A percentile compares a stretch with the other conserved stretches of the same genome.
phyloP scores from a whole-genome alignment of 2,113 vertebrate species.

The Malurus elegans region DNA sequence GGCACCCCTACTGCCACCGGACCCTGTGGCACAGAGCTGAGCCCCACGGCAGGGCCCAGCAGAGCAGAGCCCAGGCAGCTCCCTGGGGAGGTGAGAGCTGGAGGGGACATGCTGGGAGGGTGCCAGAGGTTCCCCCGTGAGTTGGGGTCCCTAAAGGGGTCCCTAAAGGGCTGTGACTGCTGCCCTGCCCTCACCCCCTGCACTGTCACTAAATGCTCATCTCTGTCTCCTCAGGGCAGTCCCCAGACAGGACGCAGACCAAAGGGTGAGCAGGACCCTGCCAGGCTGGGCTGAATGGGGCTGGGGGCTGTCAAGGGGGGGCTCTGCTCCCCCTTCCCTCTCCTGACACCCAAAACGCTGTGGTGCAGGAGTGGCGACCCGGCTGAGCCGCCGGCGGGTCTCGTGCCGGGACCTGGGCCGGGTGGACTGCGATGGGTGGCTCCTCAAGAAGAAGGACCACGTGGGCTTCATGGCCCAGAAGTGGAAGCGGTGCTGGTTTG shows the following conservation, averaged over 20 bases:
- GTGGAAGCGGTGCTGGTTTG: constrained; percentile 95
- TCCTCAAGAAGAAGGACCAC: constrained; percentile 89
- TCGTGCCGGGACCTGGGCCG: constrained; percentile 88
- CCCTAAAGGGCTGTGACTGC: background rate
- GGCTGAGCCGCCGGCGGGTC: constrained; percentile 89
- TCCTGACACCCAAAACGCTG: background rate
- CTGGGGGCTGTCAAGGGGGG: background rate
- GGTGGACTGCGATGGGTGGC: constrained; percentile 93
- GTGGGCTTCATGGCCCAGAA: constrained; percentile 89
- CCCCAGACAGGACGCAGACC: background rate
- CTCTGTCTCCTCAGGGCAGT: background rate
- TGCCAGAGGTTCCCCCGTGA: background rate
- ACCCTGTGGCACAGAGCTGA: background rate
- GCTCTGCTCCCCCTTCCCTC: background rate
- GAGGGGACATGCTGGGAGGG: fast-evolving
- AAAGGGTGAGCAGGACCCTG: constrained; percentile 22
- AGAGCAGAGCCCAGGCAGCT: background rate
- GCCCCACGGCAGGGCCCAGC: background rate
- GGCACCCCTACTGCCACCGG: background rate
- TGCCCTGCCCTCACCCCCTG: fast-evolving
- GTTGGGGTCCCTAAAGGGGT: background rate
- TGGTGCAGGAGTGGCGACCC: constrained; percentile 64
- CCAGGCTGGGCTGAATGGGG: fast-evolving
- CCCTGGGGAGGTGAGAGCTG: constrained; percentile 5
- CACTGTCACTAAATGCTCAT: fast-evolving